Evolutionary conservation across 92 coral and sea anemone genomes (phyloP).

Genomic region (Phenganax marumi): DNA sequence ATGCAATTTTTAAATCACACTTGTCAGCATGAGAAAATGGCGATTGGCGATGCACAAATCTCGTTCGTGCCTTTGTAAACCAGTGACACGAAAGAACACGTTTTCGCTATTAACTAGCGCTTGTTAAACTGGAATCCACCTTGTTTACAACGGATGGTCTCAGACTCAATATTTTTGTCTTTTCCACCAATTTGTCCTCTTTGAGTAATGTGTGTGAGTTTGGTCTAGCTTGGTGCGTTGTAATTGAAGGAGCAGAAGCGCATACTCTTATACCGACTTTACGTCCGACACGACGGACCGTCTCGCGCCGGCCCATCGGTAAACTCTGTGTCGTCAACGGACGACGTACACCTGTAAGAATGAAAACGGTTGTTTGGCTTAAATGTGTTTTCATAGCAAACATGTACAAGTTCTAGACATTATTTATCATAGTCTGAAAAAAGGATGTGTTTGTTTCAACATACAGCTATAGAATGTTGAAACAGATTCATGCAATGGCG

Average conservation of each 20-base stretch:
- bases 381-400: not conserved
- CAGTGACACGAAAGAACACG: not conserved
- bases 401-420: not conserved
- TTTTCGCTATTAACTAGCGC: not conserved
- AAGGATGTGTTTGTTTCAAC: not conserved
- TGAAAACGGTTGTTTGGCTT: not conserved
- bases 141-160: conserved; percentile 28
- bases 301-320: conserved; percentile 54
- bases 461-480: too few species aligned
- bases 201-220: not conserved
- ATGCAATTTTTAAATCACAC: too few species aligned
- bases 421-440: not conserved
- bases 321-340: conserved; percentile 89
- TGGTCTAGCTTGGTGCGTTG: not conserved
- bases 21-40: too few species aligned
- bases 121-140: not conserved
- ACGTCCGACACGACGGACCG: not conserved
- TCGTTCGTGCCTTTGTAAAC: too few species aligned
- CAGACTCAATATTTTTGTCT: conserved; percentile 25
- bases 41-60: too few species aligned
- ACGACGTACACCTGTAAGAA: conserved; percentile 65
- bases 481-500: too few species aligned
- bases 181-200: not conserved
- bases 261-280: conserved; percentile 14
- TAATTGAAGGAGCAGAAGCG: conserved; percentile 39